Evolutionary conservation across 2,888 invertebrate genomes (phyloP), one percentile per base, ranked within the genome.

Genomic region (Actias luna): DNA sequence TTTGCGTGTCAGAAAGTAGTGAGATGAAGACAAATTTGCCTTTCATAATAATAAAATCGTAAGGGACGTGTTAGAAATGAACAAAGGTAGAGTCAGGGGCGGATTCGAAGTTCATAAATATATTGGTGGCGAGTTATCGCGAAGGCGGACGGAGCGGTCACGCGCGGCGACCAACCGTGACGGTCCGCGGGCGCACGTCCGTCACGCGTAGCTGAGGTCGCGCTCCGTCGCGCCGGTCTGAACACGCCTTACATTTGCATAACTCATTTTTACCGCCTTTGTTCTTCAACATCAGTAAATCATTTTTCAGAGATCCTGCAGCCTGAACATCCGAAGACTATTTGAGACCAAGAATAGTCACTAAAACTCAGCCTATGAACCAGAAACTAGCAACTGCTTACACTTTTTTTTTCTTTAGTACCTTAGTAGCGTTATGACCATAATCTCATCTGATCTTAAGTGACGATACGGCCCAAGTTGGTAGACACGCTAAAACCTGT

Each of bases 131-230:
- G 81, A 87, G 87, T 84, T 86, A 87, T 84, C 83, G 81, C 79
- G 84, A 77, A 84, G 82, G 82, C 83, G 84, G 85, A 87, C 88
- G 89, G 88, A 88, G 85, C 89, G 84, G 91, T 88, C 86, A 88
- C 86, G 89, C 84, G 78, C 82, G 72, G 77, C 75, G 79, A 69
- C 75, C 79, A 74, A 77, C 78, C 82, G 79, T 70, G 74, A 69
- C 82, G 84, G 57, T 57, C 25, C 58, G 46, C 60, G 60, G 57
- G 35, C 71, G 46, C 66, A 66, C 71, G 66, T 70, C 71, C 78
- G 77, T 71, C 78, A 78, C 79, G 82, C 80, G 67, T 61, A 55
- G 55, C 29, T 71, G 78, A 72, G 76, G 77, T 63, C 66, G 71
- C 84, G 85, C 84, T 77, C 72, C 80, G 78, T 74, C 68, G 79